A percentile compares a stretch with the other conserved stretches of the same genome.
Conservation (phyloP, 2,888 invertebrate species). For the Timandra comae region DNA sequence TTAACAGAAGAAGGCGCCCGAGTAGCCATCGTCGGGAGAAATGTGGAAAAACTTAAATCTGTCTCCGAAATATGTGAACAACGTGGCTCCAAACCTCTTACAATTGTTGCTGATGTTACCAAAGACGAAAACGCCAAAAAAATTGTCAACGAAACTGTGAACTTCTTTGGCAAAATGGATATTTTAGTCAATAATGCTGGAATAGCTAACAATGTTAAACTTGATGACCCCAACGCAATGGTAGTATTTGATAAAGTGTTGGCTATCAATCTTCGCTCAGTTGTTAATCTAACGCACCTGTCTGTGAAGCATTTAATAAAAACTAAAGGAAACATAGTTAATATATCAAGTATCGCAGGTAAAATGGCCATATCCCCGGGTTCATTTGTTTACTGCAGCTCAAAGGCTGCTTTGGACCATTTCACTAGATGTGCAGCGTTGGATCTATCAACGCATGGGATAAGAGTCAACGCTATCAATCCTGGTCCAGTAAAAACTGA, state of each 20-base stretch:
- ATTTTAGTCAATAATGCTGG: slow-evolving; percentile 38
- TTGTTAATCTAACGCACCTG: slow-evolving; percentile 28
- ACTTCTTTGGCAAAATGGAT: slow-evolving; percentile 30
- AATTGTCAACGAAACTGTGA: slow-evolving; percentile 23
- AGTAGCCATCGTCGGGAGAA: slow-evolving; percentile 28
- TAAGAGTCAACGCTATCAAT: slow-evolving; percentile 88
- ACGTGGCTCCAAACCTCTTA: slow-evolving; percentile 23
- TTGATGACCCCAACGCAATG: slow-evolving; percentile 26
- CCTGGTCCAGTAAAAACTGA: slow-evolving; percentile 87
- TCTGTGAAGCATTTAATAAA: slow-evolving; percentile 21
- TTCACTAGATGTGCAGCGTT: slow-evolving; percentile 89
- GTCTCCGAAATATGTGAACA: slow-evolving; percentile 22
- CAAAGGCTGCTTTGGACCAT: slow-evolving; percentile 83
- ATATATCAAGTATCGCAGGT: slow-evolving; percentile 24
- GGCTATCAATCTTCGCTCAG: slow-evolving; percentile 30
- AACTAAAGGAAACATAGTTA: slow-evolving; percentile 26
- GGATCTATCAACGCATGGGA: slow-evolving; percentile 81
- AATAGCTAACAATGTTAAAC: slow-evolving; percentile 14
- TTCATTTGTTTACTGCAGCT: slow-evolving; percentile 19
- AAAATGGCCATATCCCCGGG: slow-evolving; percentile 2
- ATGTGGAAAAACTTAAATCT: slow-evolving; percentile 24
- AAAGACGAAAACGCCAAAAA: slow-evolving; percentile 22
- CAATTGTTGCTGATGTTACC: slow-evolving; percentile 28
- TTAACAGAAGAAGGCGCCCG: slow-evolving; percentile 23
- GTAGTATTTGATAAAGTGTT: slow-evolving; percentile 27